Conservation (phyloP, 2,888 invertebrate genomes). For the Trachelus tabidus region DNA sequence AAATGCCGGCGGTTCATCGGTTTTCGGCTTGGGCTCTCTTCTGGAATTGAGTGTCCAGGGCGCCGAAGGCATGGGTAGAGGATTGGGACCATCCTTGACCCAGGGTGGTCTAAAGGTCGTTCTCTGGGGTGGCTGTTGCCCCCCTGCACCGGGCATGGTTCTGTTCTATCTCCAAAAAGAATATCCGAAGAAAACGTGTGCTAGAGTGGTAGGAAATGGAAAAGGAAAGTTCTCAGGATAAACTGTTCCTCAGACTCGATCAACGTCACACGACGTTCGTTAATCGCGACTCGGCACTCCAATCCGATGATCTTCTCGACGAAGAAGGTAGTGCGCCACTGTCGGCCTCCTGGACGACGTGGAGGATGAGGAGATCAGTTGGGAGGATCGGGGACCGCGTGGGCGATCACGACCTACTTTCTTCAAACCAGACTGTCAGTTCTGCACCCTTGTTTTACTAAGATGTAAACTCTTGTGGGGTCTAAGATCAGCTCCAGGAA, state of each 20-base stretch:
- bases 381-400: constrained; percentile 20
- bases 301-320: constrained; percentile 33
- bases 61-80: constrained; percentile 71
- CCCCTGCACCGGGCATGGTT: constrained; percentile 67
- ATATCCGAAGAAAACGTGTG: neutral
- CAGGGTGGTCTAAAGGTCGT: constrained; percentile 81
- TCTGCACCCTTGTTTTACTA: neutral
- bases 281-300: constrained; percentile 8
- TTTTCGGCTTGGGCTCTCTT: constrained; percentile 56
- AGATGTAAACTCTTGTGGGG: neutral
- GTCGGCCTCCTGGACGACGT: constrained; percentile 36
- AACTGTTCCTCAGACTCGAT: neutral
- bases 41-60: constrained; percentile 72
- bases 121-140: constrained; percentile 68
- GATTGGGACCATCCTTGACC: constrained; percentile 76
- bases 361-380: constrained; percentile 9
- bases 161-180: constrained; percentile 5
- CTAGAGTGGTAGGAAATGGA: neutral
- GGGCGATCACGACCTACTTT: constrained; percentile 47
- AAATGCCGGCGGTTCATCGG: constrained; percentile 61
- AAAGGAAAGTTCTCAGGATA: neutral
- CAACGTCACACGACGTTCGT: constrained; percentile 2
- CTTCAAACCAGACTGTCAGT: constrained; percentile 8
- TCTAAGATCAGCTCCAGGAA: neutral
- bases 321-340: constrained; percentile 43